phyloP scores from a whole-genome alignment of 2,797 vertebrate species.

The Sternarchorhynchus goeldii region DNA sequence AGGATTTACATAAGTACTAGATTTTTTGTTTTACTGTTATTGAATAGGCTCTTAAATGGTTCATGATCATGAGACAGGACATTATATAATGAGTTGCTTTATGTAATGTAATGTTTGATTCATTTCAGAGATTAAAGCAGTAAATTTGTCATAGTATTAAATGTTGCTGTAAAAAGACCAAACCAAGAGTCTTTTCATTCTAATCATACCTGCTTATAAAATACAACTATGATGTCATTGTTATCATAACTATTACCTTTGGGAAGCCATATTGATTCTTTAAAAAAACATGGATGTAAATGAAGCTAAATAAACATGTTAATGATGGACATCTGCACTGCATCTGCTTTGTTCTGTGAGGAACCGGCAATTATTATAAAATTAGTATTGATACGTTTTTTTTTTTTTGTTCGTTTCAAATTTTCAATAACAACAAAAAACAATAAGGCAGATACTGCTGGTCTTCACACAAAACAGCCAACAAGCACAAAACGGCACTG shows the following conservation, averaged over 20 bases:
- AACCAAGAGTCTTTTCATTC: background rate
- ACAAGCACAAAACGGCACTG: conserved; percentile 28
- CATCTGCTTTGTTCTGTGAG: conserved; percentile 16
- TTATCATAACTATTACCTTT: conserved; percentile 7
- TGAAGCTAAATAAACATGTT: conserved; percentile 5
- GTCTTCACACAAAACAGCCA: conserved; percentile 30
- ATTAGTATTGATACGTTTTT: background rate
- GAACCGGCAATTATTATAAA: conserved; percentile 35
- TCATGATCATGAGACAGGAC: conserved; percentile 1
- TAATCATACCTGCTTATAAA: background rate
- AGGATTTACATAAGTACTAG: conserved; percentile 43
- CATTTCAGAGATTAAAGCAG: conserved; percentile 25
- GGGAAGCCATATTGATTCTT: conserved; percentile 15
- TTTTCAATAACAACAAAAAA: conserved; percentile 12
- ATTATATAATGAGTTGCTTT: conserved; percentile 4
- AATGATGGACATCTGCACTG: conserved; percentile 23
- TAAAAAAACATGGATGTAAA: conserved; percentile 1
- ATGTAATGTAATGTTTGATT: background rate
- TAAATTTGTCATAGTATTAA: conserved; percentile 3
- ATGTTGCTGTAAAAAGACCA: background rate
- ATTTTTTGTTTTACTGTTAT: conserved; percentile 3
- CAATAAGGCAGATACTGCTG: conserved; percentile 54
- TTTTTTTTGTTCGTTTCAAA: background rate
- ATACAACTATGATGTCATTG: background rate
- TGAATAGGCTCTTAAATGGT: conserved; percentile 1